Percentiles rank a stretch among this genome's conserved stretches.
phyloP scores from a whole-genome alignment of 1,140 invertebrate genomes.

The Zaprionus inermis region DNA sequence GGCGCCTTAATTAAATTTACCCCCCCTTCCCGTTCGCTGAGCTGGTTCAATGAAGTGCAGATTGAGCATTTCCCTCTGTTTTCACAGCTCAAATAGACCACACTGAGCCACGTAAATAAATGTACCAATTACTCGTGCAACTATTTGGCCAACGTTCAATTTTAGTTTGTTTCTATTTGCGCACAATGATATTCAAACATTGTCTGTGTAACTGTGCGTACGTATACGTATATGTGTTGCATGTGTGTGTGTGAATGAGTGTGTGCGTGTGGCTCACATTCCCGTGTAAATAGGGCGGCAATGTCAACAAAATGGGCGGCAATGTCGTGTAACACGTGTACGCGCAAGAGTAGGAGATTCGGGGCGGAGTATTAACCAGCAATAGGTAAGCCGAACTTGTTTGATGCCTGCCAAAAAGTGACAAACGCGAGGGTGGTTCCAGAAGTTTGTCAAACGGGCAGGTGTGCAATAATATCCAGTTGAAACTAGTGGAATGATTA shows the following conservation, averaged over 20 bases:
- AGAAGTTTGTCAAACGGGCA: conserved; percentile 1
- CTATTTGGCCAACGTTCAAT: conserved; percentile 71
- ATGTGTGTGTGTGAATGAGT: not conserved
- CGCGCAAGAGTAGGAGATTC: conserved; percentile 12
- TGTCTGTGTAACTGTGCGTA: conserved; percentile 5
- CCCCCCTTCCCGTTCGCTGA: not conserved
- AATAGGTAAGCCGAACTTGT: conserved; percentile 31
- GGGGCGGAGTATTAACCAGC: conserved; percentile 29
- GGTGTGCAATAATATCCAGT: not conserved
- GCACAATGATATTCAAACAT: conserved; percentile 71
- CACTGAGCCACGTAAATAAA: conserved; percentile 61
- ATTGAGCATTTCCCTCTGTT: conserved; percentile 40
- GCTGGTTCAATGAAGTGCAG: conserved; percentile 60
- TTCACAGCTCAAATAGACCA: not conserved
- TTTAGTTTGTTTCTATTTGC: conserved; percentile 51
- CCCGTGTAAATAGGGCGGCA: conserved; percentile 61
- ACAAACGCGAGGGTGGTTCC: conserved; percentile 3
- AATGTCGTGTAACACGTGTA: conserved; percentile 52
- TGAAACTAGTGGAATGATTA: not conserved
- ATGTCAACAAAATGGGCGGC: conserved; percentile 61
- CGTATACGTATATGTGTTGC: not conserved
- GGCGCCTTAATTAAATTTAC: conserved; percentile 75
- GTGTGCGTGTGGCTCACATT: conserved; percentile 17
- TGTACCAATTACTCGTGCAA: conserved; percentile 68
- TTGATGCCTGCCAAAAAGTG: conserved; percentile 38